Evolutionary conservation across 2,113 vertebrate species (phyloP).

Genomic region (Crotophaga sulcirostris): DNA sequence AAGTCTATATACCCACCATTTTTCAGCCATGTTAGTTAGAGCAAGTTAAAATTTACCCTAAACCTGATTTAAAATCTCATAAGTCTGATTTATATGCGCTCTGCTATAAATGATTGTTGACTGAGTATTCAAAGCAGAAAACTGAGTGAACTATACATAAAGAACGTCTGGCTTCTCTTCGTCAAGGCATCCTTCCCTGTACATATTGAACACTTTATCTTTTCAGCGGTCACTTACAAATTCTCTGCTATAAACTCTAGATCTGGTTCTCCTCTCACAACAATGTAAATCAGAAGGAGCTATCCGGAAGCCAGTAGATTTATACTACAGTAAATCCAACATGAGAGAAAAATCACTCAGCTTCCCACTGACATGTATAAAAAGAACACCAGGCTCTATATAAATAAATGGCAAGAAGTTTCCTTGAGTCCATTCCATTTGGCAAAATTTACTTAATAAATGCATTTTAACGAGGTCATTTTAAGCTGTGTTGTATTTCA

Average conservation of each 20-base stretch:
- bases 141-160: not conserved
- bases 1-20: not conserved
- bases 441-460: slow-evolving; percentile 18
- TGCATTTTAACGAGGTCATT: slow-evolving; percentile 9
- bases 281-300: not conserved
- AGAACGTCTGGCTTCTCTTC: not conserved
- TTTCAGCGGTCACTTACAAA: not conserved
- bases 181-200: not conserved
- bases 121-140: slow-evolving; percentile 15
- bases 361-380: not conserved
- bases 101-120: not conserved
- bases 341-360: not conserved
- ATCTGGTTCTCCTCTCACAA: not conserved
- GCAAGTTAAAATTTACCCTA: not conserved
- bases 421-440: not conserved
- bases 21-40: not conserved
- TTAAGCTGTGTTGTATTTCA: slow-evolving; percentile 19
- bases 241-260: not conserved
- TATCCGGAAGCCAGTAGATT: not conserved
- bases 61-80: not conserved
- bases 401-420: slow-evolving; percentile 9
- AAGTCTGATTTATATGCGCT: not conserved
- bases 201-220: not conserved
- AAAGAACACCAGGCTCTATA: not conserved
- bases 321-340: not conserved